phyloP scores from a whole-genome alignment of 92 coral and sea anemone genomes.

The Porites cylindrica region DNA sequence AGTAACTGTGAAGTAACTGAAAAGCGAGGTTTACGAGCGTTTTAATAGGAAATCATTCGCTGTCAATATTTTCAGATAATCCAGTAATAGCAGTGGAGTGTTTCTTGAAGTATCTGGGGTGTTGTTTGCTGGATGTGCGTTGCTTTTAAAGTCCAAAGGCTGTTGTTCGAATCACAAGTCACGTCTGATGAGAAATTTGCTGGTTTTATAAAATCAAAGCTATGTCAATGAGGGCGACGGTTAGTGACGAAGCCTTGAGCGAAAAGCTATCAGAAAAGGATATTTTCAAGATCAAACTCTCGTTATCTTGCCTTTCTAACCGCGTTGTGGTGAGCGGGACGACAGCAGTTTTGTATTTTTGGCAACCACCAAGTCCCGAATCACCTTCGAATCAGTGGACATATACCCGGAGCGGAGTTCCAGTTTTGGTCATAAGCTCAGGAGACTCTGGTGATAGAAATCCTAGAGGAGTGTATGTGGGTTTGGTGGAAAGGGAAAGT shows the following conservation, averaged over 20 bases:
- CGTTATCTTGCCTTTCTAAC: conserved; percentile 95
- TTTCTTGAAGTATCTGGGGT: background rate
- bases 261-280: conserved; percentile 86
- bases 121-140: conserved; percentile 6
- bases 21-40: background rate
- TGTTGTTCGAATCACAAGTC: conserved; percentile 20
- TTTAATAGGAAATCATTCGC: background rate
- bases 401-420: conserved; percentile 86
- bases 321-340: conserved; percentile 94
- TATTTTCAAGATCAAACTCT: conserved; percentile 90
- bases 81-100: background rate
- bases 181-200: conserved; percentile 37
- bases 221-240: conserved; percentile 83
- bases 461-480: conserved; percentile 88
- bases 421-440: conserved; percentile 87
- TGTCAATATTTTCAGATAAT: background rate
- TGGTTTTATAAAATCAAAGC: conserved; percentile 9
- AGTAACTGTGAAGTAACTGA: background rate
- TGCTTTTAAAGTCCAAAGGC: background rate
- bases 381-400: conserved; percentile 89
- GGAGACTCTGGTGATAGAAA: conserved; percentile 94
- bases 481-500: conserved; percentile 90
- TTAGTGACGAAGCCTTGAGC: conserved; percentile 78
- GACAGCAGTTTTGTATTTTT: conserved; percentile 84
- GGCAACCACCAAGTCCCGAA: conserved; percentile 81